phyloP scores from a whole-genome alignment of 53 echinoderm and acorn worm species.

The Zoroaster sp. region DNA sequence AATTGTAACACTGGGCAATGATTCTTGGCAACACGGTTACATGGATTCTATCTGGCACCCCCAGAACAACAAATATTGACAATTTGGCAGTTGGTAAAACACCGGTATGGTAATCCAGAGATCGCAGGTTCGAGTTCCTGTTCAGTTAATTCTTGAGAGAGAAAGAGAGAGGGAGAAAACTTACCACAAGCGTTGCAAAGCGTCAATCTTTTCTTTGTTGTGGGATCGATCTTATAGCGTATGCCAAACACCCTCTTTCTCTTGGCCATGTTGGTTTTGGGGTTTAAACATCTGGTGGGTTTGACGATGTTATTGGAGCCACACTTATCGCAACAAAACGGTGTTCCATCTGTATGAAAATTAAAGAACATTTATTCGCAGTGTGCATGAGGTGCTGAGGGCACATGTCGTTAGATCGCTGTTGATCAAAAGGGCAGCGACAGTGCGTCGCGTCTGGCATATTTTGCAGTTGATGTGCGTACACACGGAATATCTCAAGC shows the following conservation, averaged over 20 bases:
- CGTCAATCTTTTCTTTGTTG: slow-evolving; percentile 74
- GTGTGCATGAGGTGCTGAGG: no score
- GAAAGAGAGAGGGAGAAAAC: background rate
- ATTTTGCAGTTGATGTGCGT: no score
- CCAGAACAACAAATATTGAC: no score
- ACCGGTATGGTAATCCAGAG: no score
- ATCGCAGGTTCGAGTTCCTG: background rate
- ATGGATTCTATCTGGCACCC: no score
- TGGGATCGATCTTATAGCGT: slow-evolving; percentile 78
- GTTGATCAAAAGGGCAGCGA: background rate
- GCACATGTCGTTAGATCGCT: background rate
- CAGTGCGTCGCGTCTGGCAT: no score
- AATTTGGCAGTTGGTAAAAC: no score
- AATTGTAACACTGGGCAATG: no score
- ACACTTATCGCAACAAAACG: slow-evolving; percentile 91
- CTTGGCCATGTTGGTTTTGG: slow-evolving; percentile 53
- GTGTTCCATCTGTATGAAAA: slow-evolving; percentile 40
- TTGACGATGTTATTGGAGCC: slow-evolving; percentile 85
- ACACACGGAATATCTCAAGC: no score
- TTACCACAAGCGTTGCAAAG: slow-evolving; percentile 99
- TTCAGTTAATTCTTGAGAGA: background rate
- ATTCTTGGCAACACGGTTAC: no score
- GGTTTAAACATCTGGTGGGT: slow-evolving; percentile 52
- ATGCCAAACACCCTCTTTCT: slow-evolving; percentile 51
- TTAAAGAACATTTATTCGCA: background rate